Conservation (phyloP, 2,797 vertebrate species). For the Aselliscus stoliczkanus region DNA sequence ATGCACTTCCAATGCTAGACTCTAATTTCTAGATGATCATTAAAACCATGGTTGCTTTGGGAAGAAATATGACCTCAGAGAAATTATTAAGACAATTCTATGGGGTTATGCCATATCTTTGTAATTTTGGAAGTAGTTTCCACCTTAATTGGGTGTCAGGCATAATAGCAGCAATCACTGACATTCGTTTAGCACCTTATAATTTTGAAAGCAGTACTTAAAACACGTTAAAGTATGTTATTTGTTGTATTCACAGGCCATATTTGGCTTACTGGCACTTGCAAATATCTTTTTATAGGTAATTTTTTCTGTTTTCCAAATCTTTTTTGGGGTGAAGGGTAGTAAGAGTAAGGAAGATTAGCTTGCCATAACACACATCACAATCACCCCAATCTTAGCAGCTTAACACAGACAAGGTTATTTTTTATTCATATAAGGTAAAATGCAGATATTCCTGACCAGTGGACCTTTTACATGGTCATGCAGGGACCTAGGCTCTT, state of each 20-base stretch:
- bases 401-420: not conserved
- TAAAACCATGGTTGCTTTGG: not conserved
- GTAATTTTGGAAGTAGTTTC: slow-evolving; percentile 17
- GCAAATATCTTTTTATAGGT: not conserved
- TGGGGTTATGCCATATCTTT: not conserved
- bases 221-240: not conserved
- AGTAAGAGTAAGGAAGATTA: not conserved
- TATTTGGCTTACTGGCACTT: not conserved
- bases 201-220: slow-evolving; percentile 27
- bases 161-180: not conserved
- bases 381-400: not conserved
- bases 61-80: not conserved
- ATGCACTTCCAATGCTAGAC: not conserved
- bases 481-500: not conserved
- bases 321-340: not conserved
- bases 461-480: not conserved
- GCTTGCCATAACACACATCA: not conserved
- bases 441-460: not conserved
- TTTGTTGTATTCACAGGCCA: not conserved
- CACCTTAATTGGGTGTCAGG: not conserved
- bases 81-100: slow-evolving; percentile 31
- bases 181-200: slow-evolving; percentile 24
- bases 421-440: not conserved
- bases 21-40: not conserved
- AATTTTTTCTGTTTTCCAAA: not conserved